Evolutionary conservation across 2,113 vertebrate species (phyloP).

Genomic region (Syngnathus floridae): DNA sequence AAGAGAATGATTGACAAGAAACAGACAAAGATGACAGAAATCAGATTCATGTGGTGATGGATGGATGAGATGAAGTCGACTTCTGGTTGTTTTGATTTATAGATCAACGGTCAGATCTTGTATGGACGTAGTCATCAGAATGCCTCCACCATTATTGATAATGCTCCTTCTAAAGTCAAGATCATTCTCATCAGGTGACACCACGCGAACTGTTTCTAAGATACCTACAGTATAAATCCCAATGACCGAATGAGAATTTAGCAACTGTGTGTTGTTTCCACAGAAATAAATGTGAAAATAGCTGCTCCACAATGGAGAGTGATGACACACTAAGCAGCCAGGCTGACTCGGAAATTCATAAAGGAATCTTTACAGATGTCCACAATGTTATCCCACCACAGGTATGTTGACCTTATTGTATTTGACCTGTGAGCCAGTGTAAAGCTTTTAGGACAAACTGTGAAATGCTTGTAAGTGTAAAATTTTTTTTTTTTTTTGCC

Average conservation of each 20-base stretch:
- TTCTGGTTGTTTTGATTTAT: constrained; percentile 26
- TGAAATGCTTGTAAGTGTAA: background rate
- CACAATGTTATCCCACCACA: constrained; percentile 43
- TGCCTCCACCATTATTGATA: constrained; percentile 85
- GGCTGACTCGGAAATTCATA: constrained; percentile 11
- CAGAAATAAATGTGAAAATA: constrained; percentile 80
- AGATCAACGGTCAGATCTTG: constrained; percentile 97
- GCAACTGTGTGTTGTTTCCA: constrained; percentile 16
- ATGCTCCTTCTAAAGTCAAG: constrained; percentile 82
- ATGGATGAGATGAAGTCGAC: background rate
- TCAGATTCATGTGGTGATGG: constrained; percentile 14
- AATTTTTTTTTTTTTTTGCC: too few species aligned
- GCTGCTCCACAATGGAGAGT: constrained; percentile 63
- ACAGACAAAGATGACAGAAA: constrained; percentile 10
- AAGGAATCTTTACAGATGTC: constrained; percentile 29
- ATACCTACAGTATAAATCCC: background rate
- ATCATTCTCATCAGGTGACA: constrained; percentile 86
- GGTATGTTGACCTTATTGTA: constrained; percentile 23
- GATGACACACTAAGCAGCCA: constrained; percentile 50
- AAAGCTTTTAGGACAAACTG: background rate
- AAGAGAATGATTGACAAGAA: constrained; percentile 1
- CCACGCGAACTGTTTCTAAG: background rate
- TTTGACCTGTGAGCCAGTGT: background rate
- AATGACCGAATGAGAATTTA: background rate
- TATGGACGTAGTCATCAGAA: constrained; percentile 90